Base-by-base conservation (phyloP, 2,888 invertebrate genomes). In the Norana najaformis region DNA sequence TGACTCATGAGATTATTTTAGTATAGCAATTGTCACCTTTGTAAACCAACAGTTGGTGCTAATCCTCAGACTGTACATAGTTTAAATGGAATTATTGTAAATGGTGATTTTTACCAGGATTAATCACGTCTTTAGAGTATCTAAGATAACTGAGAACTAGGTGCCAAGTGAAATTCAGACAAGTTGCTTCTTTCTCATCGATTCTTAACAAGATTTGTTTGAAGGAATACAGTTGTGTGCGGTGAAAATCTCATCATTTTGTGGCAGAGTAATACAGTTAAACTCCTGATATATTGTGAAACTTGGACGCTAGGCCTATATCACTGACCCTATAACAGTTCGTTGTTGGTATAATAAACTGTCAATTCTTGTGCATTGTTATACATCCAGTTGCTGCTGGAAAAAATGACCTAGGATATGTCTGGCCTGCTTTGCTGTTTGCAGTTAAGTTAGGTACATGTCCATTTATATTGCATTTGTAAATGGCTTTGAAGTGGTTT, bases 51-150 rank as follows among this genome's bases (percentile, higher is more conserved):
- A n/a, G 13, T n/a, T 69, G 69, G 69, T 69, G 69, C 69, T 69
- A 69, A 2, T 69, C n/a, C 69, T 30, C 30, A 69, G 23, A 53
- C 69, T 69, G 47, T 47, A 69, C 30, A 69, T 69, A n/a, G 69
- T 69, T 69, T 69, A 11, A 69, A 69, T 69, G 69, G 69, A 69
- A 69, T 69, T n/a, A 69, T 69, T 69, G 69, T 69, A 69, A 69
- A 69, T n/a, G n/a, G 69, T n/a, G 69, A 69, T 69, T 69, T 41
- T 69, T n/a, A n/a, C 69, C 30, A n/a, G 30, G 69, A n/a, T 69
- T 2, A 69, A 8, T n/a, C 69, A 13, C 69, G 13, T n/a, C n/a
- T 30, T 16, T n/a, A 11, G 1, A 13, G n/a, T n/a, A 11, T 47
- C 47, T 47, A 23, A n/a, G 6, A n/a, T n/a, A 8, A 18, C 41